Evolutionary conservation across 2,113 vertebrate genomes (phyloP).

Genomic region (Athene noctua): DNA sequence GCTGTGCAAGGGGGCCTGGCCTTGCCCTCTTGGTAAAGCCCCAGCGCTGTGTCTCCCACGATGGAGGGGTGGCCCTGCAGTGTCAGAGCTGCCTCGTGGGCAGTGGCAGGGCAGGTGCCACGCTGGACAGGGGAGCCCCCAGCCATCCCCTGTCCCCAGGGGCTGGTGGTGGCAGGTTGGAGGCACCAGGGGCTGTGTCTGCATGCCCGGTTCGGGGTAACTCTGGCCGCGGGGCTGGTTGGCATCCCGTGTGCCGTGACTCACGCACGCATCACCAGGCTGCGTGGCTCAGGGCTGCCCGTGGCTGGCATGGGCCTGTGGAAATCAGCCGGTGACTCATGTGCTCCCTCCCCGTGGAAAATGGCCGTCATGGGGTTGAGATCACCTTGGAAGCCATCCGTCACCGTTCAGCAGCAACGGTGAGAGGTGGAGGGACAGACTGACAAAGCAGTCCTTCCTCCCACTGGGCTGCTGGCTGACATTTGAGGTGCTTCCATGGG

Average conservation of each 20-base stretch:
- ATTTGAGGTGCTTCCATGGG: accelerated
- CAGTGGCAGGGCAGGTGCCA: accelerated
- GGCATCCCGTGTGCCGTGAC: accelerated
- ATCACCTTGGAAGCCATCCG: neutral
- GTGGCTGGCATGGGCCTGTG: neutral
- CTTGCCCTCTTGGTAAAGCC: neutral
- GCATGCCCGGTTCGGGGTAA: accelerated
- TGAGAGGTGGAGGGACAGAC: neutral
- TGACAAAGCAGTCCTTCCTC: neutral
- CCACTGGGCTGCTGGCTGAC: accelerated
- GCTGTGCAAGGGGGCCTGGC: accelerated
- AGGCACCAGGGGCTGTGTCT: accelerated
- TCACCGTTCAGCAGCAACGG: accelerated
- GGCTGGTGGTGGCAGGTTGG: neutral
- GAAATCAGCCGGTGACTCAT: neutral
- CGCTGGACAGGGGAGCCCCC: accelerated
- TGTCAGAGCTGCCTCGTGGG: neutral
- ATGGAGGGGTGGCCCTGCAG: accelerated
- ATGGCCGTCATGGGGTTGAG: neutral
- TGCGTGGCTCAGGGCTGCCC: neutral
- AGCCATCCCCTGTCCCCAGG: neutral
- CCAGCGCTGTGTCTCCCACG: accelerated
- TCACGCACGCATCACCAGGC: neutral
- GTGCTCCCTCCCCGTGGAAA: accelerated
- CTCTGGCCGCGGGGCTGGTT: neutral